These are phyloP conservation scores for Petrolisthes manimaculis DNA, from an alignment of 2,888 invertebrate species.

Conservation along the genomic window DNA sequence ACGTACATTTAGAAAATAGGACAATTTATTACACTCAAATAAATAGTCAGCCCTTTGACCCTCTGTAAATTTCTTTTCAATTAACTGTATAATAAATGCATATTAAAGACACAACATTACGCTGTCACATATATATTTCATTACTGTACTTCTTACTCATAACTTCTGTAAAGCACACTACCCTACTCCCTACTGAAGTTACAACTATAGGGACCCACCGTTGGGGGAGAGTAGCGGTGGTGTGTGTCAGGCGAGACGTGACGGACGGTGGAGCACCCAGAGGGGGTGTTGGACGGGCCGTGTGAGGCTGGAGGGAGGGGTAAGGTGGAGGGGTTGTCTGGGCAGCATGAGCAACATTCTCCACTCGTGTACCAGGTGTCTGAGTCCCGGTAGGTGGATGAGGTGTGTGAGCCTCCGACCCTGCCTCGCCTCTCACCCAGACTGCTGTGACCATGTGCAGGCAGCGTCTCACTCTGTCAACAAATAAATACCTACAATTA, in stretches of 20 bases:
- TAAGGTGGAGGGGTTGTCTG: slow-evolving; percentile 25
- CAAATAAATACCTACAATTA: neutral
- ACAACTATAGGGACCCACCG: neutral
- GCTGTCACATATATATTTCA: no score
- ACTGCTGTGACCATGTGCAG: neutral
- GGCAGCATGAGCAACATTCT: slow-evolving; percentile 36
- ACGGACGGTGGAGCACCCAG: slow-evolving; percentile 48
- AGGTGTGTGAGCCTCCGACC: neutral
- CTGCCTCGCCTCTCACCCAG: neutral
- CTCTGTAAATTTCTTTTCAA: no score
- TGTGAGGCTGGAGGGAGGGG: slow-evolving; percentile 13
- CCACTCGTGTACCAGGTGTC: slow-evolving; percentile 52
- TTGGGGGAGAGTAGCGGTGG: slow-evolving; percentile 2
- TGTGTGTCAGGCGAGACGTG: slow-evolving; percentile 13
- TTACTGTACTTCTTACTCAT: no score
- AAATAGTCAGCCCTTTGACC: no score
- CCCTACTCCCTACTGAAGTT: no score
- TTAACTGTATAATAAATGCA: no score
- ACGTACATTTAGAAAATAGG: no score
- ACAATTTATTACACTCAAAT: no score
- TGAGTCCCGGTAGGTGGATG: slow-evolving; percentile 31
- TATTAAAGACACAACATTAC: no score
- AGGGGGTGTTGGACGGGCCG: slow-evolving; percentile 33
- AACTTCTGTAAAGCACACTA: no score
- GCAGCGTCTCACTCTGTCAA: slow-evolving; percentile 28